Evolutionary conservation across 1,140 invertebrate species (phyloP).

Genomic region (Euwallacea similis): DNA sequence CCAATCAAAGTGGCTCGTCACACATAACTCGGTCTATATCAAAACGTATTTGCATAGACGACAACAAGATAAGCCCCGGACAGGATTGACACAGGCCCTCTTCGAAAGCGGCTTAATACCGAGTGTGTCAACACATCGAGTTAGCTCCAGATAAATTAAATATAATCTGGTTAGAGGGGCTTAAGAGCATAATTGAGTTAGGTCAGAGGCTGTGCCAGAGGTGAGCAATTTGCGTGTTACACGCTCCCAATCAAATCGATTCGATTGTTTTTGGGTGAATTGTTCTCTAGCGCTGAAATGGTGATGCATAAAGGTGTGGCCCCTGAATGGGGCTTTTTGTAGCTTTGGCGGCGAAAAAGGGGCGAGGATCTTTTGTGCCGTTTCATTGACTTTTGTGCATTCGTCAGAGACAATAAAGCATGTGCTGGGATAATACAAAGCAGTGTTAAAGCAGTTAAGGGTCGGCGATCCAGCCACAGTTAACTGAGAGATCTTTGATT

Average conservation of each 20-base stretch:
- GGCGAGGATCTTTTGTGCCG: too few species aligned
- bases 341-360: background rate
- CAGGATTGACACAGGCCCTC: slow-evolving; percentile 18
- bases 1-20: too few species aligned
- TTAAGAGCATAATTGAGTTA: slow-evolving; percentile 16
- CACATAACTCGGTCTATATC: too few species aligned
- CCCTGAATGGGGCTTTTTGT: slow-evolving; percentile 1
- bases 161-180: slow-evolving; percentile 16
- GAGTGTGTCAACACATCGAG: slow-evolving; percentile 22
- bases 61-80: slow-evolving; percentile 18
- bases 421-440: too few species aligned
- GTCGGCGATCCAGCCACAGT: too few species aligned
- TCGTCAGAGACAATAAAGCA: too few species aligned
- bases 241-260: background rate
- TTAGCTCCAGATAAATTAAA: slow-evolving; percentile 27
- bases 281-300: background rate
- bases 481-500: too few species aligned
- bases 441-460: too few species aligned
- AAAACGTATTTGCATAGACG: slow-evolving; percentile 21
- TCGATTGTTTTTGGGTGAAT: slow-evolving; percentile 2
- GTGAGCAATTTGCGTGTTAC: slow-evolving; percentile 4
- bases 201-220: slow-evolving; percentile 5
- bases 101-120: slow-evolving; percentile 21
- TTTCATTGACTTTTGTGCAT: too few species aligned
- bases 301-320: slow-evolving; percentile 2